phyloP scores from a whole-genome alignment of 92 coral and sea anemone genomes.

The Meandrina meandrites region DNA sequence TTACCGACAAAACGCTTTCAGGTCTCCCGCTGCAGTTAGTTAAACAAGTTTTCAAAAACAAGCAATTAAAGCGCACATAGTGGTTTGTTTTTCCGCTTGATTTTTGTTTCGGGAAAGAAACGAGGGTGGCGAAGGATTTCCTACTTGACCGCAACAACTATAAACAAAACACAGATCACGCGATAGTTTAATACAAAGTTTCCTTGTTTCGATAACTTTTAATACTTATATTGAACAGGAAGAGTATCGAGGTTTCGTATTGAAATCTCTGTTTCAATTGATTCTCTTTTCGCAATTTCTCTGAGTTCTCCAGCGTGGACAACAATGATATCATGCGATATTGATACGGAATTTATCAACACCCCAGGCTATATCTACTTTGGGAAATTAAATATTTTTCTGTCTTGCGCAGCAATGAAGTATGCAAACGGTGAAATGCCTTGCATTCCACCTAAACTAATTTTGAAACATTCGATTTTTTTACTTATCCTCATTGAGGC shows the following conservation, averaged over 20 bases:
- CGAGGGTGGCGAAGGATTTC: not conserved
- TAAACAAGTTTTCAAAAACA: not conserved
- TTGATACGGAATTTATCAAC: slow-evolving; percentile 13
- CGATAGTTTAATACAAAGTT: not conserved
- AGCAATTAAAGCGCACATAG: not conserved
- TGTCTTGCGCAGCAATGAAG: not conserved
- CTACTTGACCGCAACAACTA: not conserved
- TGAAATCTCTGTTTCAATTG: not conserved
- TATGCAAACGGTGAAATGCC: not conserved
- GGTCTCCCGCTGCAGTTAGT: not conserved
- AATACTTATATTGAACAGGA: not conserved
- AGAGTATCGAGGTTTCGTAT: not conserved
- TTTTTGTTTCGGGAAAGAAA: not conserved
- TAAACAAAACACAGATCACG: slow-evolving; percentile 5
- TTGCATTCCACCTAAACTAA: not conserved
- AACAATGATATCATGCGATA: not conserved
- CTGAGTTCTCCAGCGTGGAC: not conserved
- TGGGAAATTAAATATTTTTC: not conserved
- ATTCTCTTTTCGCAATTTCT: not conserved
- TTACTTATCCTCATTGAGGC: too few species aligned
- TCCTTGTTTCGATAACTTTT: not conserved
- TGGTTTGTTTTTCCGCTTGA: not conserved
- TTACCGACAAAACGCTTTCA: not conserved
- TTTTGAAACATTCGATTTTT: not conserved
- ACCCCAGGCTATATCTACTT: not conserved